Evolutionary conservation across 2,797 vertebrate genomes (phyloP), one percentile per base, ranked within the genome.

Genomic region (Ctenopoma multispine): DNA sequence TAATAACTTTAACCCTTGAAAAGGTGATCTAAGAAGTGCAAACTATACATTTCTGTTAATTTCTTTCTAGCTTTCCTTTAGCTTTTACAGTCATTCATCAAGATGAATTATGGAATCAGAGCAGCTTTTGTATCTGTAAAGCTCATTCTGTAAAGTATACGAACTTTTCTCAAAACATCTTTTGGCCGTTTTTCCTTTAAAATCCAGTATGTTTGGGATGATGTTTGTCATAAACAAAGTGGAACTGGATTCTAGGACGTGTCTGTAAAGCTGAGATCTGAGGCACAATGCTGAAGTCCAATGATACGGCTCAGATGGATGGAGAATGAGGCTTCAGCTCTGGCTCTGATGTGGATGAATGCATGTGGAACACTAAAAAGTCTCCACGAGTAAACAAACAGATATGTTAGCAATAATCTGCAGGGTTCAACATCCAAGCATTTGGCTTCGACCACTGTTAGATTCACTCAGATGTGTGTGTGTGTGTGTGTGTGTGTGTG

Each of bases 371-470:
- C 8, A 1, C 70, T 40, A 58, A 56, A 61, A n/a, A 77, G 51
- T 17, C 67, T 62, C 41, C 38, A 18, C 2, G n/a, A 14, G 18
- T 73, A 81, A 85, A 79, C 68, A 77, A 83, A 82, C 82, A 80
- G 72, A 89, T 40, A 70, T 72, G 64, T 77, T 74, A 50, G 43
- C 62, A 84, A 71, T 77, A 75, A 82, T 65, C 7, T 51, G 70
- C 2, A n/a, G 67, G 57, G 69, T 48, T 54, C 12, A 0, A 41
- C 48, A 20, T 72, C 60, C 49, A 77, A 77, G 77, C 23, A 5
- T 21, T 69, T 51, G 69, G 47, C 67, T 69, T 49, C 17, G 46
- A 75, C 71, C 21, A 4, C 51, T 12, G 15, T 29, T 1, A 68
- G 40, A 18, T 23, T 15, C 43, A 31, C 27, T 53, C 43, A 21